Base-by-base conservation (phyloP, 2,797 vertebrate genomes). In the Phataginus tetradactyla region DNA sequence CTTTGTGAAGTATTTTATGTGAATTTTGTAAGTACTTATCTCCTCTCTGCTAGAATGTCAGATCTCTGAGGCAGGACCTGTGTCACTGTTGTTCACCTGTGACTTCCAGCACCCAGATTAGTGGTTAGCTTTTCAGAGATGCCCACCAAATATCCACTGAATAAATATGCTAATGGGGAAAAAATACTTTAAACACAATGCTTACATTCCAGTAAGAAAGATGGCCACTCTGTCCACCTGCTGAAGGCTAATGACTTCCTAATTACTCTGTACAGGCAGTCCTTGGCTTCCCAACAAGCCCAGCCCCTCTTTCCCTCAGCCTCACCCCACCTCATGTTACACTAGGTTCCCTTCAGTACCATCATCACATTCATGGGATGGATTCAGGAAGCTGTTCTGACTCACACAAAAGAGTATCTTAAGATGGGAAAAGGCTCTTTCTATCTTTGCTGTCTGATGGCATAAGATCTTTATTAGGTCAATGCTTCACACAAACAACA, bases 391-490 rank as follows among this genome's bases (percentile, higher is more conserved):
- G 84, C 63, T 66, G 4, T 77, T 75, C 51, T 66, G 12, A 74
- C 42, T 49, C 77, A 85, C 68, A 91, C 25, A 61, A 45, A 55
- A 34, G 49, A 90, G 23, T 68, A 21, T 71, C 74, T 81, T 78
- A 51, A 20, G 32, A 74, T 53, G 32, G 51, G 18, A 57, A 84
- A 95, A 57, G 55, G 18, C 20, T 79, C 37, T 86, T 90, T 78
- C 79, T 79, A 51, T 83, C 86, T 91, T 93, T 88, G n/a, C 61
- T 49, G 29, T 64, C 64, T 68, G 72, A 91, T 91, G 78, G 85
- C 91, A 66, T 91, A 96, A 96, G 96, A 94, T 97, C 96, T 95
- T 97, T 92, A 55, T 66, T 93, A 91, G 79, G 96, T 88, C 96
- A 92, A 32, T 21, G 1, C 72, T 51, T 69, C 37, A 1, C 91